Conservation (phyloP, 2,797 vertebrate species). For the Caiman crocodilus region DNA sequence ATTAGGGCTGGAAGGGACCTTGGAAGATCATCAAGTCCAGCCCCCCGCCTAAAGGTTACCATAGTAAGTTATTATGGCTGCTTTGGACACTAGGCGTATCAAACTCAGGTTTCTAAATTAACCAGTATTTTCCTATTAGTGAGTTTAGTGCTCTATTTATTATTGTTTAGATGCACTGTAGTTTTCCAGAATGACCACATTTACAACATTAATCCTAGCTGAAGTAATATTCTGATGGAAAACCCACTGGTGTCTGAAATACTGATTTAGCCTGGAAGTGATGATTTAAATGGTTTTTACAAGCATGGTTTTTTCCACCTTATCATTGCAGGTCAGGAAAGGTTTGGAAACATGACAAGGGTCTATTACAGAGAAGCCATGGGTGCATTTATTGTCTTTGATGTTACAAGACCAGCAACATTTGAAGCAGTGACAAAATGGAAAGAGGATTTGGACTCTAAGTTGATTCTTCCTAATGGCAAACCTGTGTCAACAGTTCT, state of each 20-base stretch:
- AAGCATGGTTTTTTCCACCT: not conserved
- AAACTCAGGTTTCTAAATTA: not conserved
- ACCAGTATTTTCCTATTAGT: not conserved
- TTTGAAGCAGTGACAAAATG: slow-evolving; percentile 97
- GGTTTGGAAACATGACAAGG: slow-evolving; percentile 99
- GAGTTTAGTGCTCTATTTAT: not conserved
- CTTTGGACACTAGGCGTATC: not conserved
- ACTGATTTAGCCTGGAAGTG: not conserved
- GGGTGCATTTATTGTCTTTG: slow-evolving; percentile 97
- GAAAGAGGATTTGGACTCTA: slow-evolving; percentile 98
- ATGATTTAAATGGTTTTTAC: not conserved
- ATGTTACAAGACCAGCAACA: slow-evolving; percentile 93
- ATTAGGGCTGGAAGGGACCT: too few species aligned
- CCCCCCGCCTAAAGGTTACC: not conserved
- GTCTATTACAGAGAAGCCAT: slow-evolving; percentile 98
- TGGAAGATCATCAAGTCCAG: too few species aligned
- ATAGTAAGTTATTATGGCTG: not conserved
- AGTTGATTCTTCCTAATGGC: slow-evolving; percentile 92
- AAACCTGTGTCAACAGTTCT: slow-evolving; percentile 93
- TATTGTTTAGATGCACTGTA: not conserved
- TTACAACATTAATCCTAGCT: not conserved
- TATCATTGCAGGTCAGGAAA: slow-evolving; percentile 90
- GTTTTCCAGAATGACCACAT: not conserved
- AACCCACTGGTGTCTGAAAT: not conserved
- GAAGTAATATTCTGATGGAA: not conserved